Base-by-base conservation (phyloP, 2,113 vertebrate species). In the Anas platyrhynchos region DNA sequence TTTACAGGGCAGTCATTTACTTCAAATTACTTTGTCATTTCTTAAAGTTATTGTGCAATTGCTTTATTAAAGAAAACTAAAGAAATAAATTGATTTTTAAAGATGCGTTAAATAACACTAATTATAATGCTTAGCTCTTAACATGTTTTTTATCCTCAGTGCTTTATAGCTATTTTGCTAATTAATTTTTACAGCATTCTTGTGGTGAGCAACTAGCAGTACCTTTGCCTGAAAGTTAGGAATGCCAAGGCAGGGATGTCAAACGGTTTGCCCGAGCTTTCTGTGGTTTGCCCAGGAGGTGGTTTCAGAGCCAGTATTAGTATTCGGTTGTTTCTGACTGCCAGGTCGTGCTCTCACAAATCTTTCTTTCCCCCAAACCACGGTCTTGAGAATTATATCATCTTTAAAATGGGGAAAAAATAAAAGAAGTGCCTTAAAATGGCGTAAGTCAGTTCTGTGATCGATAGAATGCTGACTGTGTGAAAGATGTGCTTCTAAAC, bases 1-100 rank as follows among this genome's bases (percentile, higher is more conserved):
- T 96, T 96, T 92, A 96, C 79, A 82, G 85, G 84, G 89, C 84
- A 93, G 68, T 93, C 86, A 96, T 96, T 96, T 93, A 91, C 72
- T 96, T 93, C 88, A 73, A 93, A 97, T 95, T 97, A 93, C 88
- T 93, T 92, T 94, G 85, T 77, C 66, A 75, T 93, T 92, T 92
- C 91, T 95, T 87, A 86, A 88, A 94, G 88, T 32, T 54, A 78
- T 95, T 96, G 80, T 92, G 91, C 95, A 96, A 95, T 93, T 86
- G 90, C 65, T 88, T 94, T 93, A 82, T 75, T 65, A 95, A 91
- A 90, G 76, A 83, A 67, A 74, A 89, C 75, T 66, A n/a, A 91
- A 69, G 38, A 38, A 94, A 74, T 92, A 95, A 87, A 89, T 95
- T 48, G 67, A 91, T 88, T 96, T 94, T 94, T 86, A 94, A 94